Percentiles rank a stretch among this genome's conserved stretches.
These are phyloP conservation scores for Acanthaster planci DNA, from an alignment of 35 echinoderm and acorn worm genomes.

Conservation along the genomic window DNA sequence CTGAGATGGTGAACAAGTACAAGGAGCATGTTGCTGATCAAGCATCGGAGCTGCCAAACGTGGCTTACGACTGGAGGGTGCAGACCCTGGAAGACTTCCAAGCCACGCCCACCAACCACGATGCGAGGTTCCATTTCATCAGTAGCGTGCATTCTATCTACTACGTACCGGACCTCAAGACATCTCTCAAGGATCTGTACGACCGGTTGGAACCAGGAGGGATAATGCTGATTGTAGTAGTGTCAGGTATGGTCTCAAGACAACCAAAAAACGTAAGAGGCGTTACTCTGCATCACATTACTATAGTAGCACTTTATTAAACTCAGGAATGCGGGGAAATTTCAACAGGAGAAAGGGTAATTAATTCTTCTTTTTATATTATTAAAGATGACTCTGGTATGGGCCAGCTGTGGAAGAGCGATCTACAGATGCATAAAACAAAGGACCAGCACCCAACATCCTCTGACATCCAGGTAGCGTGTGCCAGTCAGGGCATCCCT, in stretches of 20 bases:
- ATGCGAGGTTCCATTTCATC: conserved; percentile 36
- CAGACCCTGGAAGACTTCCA: conserved; percentile 30
- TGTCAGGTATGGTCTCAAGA: conserved; percentile 18
- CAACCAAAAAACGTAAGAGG: too few relatives aligned
- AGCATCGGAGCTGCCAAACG: not conserved
- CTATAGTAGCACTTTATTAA: too few relatives aligned
- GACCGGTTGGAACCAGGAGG: conserved; percentile 24
- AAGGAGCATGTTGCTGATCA: conserved; percentile 4
- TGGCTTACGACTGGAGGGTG: conserved; percentile 15
- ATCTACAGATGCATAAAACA: not conserved
- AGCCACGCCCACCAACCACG: not conserved
- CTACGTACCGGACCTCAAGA: conserved; percentile 18
- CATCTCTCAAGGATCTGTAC: conserved; percentile 16
- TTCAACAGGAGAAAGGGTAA: too few relatives aligned
- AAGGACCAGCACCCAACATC: not conserved
- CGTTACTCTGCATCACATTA: too few relatives aligned
- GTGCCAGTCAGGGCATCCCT: not conserved
- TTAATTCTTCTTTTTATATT: too few relatives aligned
- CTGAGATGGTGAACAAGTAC: not conserved
- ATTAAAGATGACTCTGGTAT: not conserved
- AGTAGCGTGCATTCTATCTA: conserved; percentile 45
- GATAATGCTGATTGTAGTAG: conserved; percentile 24
- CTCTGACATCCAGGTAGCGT: not conserved
- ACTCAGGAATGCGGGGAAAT: too few relatives aligned
- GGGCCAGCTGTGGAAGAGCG: not conserved